Conservation (phyloP, 2,888 invertebrate species). For the Tetramorium bicarinatum region DNA sequence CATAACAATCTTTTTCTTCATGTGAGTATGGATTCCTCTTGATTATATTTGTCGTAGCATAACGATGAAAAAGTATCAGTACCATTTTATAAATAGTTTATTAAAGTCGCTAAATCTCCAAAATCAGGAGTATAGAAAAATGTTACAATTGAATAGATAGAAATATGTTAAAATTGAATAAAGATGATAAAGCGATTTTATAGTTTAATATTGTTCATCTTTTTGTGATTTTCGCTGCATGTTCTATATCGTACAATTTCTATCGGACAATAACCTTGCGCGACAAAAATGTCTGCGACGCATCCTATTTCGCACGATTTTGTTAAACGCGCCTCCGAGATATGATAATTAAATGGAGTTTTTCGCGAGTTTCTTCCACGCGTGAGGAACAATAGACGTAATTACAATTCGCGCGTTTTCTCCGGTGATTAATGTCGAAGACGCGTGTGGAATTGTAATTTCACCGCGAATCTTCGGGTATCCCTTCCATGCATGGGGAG, state of each 20-base stretch:
- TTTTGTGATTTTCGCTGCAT: no score
- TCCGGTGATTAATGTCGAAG: constrained; percentile 78
- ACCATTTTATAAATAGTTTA: not conserved
- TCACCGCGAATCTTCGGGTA: constrained; percentile 74
- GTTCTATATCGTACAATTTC: not conserved
- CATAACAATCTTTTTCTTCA: not conserved
- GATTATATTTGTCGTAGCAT: not conserved
- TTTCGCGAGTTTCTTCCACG: constrained; percentile 52
- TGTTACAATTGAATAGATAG: not conserved
- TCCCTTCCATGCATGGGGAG: constrained; percentile 78
- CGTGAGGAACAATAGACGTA: constrained; percentile 65
- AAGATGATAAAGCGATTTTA: not conserved
- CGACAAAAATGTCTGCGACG: constrained; percentile 1
- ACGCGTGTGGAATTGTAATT: constrained; percentile 76
- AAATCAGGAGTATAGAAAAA: not conserved
- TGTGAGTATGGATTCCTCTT: not conserved
- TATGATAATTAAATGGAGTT: constrained; percentile 36
- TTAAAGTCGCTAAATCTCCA: not conserved
- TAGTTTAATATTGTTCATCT: not conserved
- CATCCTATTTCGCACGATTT: constrained; percentile 43
- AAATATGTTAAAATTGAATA: not conserved
- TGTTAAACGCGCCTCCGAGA: constrained; percentile 2
- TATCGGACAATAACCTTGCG: constrained; percentile 30
- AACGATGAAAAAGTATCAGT: not conserved
- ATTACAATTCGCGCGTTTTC: constrained; percentile 76